Evolutionary conservation across 2,113 vertebrate genomes (phyloP).

Genomic region (Bubo bubo): DNA sequence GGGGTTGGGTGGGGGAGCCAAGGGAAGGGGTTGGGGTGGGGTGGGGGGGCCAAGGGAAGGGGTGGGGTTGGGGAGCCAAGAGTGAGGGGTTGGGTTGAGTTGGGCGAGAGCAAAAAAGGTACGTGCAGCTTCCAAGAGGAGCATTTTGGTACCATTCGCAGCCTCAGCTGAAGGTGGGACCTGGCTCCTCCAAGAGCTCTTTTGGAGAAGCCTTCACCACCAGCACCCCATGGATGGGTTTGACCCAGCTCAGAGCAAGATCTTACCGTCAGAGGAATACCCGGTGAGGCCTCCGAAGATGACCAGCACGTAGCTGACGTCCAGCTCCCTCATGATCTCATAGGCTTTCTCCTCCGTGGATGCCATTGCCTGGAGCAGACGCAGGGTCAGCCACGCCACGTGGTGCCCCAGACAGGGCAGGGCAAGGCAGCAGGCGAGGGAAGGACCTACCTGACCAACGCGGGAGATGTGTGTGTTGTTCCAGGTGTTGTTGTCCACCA

Average conservation of each 20-base stretch:
- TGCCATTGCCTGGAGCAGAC: constrained; percentile 88
- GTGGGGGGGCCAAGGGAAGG: too few species aligned
- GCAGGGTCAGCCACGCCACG: accelerated
- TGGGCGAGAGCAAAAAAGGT: not conserved
- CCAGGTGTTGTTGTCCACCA: constrained; percentile 99
- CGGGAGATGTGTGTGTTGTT: constrained; percentile 98
- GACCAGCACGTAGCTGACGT: constrained; percentile 96
- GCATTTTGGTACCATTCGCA: accelerated
- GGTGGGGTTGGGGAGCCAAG: not conserved
- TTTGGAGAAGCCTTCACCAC: not conserved
- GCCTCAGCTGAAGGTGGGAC: not conserved
- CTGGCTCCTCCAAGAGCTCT: not conserved
- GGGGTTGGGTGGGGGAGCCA: not conserved
- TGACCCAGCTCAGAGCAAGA: accelerated
- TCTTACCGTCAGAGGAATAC: constrained; percentile 93
- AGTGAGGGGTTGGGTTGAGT: accelerated
- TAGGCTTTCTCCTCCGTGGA: constrained; percentile 96
- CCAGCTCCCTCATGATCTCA: constrained; percentile 98
- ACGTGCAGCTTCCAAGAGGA: accelerated
- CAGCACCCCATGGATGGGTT: accelerated
- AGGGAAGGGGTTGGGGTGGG: not conserved
- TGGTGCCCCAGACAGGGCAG: not conserved
- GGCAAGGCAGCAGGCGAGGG: accelerated
- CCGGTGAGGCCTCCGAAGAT: constrained; percentile 97
- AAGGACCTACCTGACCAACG: constrained; percentile 88